Evolutionary conservation across 2,113 vertebrate genomes (phyloP).

Genomic region (Entelurus aequoreus): DNA sequence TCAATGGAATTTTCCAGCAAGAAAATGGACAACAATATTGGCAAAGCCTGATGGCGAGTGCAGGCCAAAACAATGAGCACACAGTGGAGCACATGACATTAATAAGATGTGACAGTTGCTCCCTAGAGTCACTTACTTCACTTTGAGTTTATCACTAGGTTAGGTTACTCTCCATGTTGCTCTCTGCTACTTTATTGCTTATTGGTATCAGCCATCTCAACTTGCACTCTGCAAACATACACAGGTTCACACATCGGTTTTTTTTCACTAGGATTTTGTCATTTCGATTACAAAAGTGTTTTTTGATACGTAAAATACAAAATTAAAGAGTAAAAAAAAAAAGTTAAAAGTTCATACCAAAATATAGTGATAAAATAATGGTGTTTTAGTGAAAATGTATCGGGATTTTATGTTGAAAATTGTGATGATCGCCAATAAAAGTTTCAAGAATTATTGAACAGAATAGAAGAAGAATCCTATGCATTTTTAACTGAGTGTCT

Average conservation of each 20-base stretch:
- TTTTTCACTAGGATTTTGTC: too few species aligned
- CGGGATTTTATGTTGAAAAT: too few species aligned
- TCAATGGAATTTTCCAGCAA: not conserved
- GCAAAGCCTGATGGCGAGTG: not conserved
- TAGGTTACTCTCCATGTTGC: constrained; percentile 37
- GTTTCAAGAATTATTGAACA: too few species aligned
- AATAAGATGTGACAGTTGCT: constrained; percentile 24
- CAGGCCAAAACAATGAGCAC: not conserved
- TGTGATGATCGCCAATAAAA: too few species aligned
- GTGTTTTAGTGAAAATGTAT: too few species aligned
- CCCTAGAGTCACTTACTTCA: constrained; percentile 31
- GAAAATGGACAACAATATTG: too few species aligned
- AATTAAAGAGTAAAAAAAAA: too few species aligned
- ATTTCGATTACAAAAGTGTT: not conserved
- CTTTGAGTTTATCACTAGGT: constrained; percentile 50
- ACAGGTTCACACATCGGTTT: constrained; percentile 2
- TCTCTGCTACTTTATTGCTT: constrained; percentile 35
- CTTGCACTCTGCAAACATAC: constrained; percentile 29
- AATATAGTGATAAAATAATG: too few species aligned
- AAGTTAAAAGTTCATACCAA: too few species aligned
- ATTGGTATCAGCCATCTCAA: constrained; percentile 36
- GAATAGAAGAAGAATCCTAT: too few species aligned
- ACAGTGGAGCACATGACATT: constrained; percentile 10
- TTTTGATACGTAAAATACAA: too few species aligned
- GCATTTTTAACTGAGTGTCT: too few species aligned